A percentile compares a stretch with the other conserved stretches of the same genome.
Conservation (phyloP, 1,140 invertebrate species). For the Brachionus rubens region DNA sequence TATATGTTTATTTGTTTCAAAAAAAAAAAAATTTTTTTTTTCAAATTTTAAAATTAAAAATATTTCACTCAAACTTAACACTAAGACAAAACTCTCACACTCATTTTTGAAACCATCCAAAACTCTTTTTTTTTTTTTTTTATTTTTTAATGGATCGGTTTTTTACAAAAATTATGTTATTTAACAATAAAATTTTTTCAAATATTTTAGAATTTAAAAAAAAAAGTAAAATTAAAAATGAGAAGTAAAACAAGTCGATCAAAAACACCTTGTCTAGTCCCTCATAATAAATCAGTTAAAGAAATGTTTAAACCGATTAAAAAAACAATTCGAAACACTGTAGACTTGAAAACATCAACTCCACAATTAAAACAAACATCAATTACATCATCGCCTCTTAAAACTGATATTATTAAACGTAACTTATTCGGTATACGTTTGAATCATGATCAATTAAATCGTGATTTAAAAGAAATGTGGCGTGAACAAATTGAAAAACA, state of each 20-base stretch:
- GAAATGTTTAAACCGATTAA: conserved; percentile 34
- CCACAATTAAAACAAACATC: not conserved
- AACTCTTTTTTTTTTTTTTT: too few relatives aligned
- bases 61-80: too few relatives aligned
- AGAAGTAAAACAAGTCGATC: conserved; percentile 20
- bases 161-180: not conserved
- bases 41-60: too few relatives aligned
- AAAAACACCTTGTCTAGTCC: too few relatives aligned
- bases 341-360: not conserved
- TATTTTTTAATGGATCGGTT: too few relatives aligned
- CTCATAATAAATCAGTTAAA: conserved; percentile 21
- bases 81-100: too few relatives aligned
- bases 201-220: too few relatives aligned
- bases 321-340: not conserved
- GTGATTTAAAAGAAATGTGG: conserved; percentile 30
- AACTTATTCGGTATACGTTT: conserved; percentile 41
- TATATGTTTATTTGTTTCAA: conserved; percentile 4
- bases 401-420: not conserved
- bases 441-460: conserved; percentile 43
- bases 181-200: not conserved
- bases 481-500: conserved; percentile 34
- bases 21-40: not conserved
- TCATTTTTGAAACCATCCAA: too few relatives aligned
- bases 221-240: conserved; percentile 2
- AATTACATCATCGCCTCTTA: not conserved